These are phyloP conservation scores for Trissoscelio sp. DNA, from an alignment of 2,888 invertebrate genomes.

Conservation along the genomic window DNA sequence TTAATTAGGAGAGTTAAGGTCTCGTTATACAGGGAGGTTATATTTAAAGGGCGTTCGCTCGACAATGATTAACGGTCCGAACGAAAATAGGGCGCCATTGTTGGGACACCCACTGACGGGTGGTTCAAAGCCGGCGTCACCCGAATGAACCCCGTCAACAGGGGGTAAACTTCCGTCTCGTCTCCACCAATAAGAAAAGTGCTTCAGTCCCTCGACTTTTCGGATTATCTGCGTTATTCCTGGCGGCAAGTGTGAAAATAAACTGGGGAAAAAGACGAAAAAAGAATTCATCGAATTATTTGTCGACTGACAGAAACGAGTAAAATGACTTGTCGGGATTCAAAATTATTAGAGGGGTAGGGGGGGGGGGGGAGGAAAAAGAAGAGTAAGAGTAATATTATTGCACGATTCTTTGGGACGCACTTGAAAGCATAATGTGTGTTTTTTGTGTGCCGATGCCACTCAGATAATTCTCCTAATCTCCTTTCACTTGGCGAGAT, in stretches of 20 bases:
- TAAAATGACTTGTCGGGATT: too few species aligned
- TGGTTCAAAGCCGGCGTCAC: constrained; percentile 41
- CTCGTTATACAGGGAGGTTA: constrained; percentile 40
- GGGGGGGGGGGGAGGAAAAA: too few species aligned
- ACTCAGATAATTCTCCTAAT: constrained; percentile 61
- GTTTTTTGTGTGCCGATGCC: constrained; percentile 46
- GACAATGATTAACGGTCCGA: constrained; percentile 65
- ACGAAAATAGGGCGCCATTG: constrained; percentile 63
- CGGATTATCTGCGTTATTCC: constrained; percentile 56
- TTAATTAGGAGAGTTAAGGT: constrained; percentile 57
- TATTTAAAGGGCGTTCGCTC: constrained; percentile 57
- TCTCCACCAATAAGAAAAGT: constrained; percentile 62
- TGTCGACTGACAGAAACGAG: too few species aligned
- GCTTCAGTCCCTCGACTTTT: constrained; percentile 40
- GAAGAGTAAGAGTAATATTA: too few species aligned
- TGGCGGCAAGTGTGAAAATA: constrained; percentile 38
- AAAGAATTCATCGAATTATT: too few species aligned
- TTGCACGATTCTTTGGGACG: constrained; percentile 5
- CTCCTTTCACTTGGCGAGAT: constrained; percentile 62
- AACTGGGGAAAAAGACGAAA: too few species aligned
- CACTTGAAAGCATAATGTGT: constrained; percentile 48
- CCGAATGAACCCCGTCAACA: constrained; percentile 57
- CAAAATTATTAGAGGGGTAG: too few species aligned
- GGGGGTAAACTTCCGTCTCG: constrained; percentile 65
- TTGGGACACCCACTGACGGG: constrained; percentile 56